A percentile compares a stretch with the other conserved stretches of the same genome.
Conservation (phyloP, 2,797 vertebrate genomes). For the Hippopotamyrus pictus region DNA sequence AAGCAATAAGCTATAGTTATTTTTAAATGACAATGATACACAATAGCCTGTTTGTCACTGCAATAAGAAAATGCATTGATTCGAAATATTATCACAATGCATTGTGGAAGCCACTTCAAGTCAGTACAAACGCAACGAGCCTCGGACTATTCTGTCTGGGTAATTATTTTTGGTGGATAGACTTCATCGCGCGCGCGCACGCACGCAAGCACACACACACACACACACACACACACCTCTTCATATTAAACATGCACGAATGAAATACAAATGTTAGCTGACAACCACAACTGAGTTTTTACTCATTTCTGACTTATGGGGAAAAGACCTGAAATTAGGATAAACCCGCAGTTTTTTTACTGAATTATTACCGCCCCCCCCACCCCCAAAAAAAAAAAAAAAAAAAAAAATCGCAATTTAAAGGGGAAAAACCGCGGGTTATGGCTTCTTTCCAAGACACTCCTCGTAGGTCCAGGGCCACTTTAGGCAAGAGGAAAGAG, state of each 20-base stretch:
- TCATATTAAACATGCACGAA: not conserved
- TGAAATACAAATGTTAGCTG: not conserved
- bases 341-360: not conserved
- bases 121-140: not conserved
- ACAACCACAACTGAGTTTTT: constrained; percentile 21
- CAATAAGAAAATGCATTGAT: constrained; percentile 1
- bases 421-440: not conserved
- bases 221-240: not conserved
- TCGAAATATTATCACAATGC: not conserved
- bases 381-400: not conserved
- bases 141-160: not conserved
- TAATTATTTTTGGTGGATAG: not conserved
- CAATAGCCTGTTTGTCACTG: not conserved
- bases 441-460: constrained; percentile 4
- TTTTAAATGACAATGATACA: constrained; percentile 29
- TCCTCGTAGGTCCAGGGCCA: not conserved
- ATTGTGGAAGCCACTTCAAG: not conserved
- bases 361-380: not conserved
- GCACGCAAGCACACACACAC: not conserved
- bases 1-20: not conserved
- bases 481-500: constrained; percentile 10
- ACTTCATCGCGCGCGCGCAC: not conserved
- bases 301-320: not conserved
- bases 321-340: not conserved
- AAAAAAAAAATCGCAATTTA: not conserved